A percentile compares a stretch with the other conserved stretches of the same genome.
Evolutionary conservation across 2,797 vertebrate genomes (phyloP).

Genomic region (Bucorvus abyssinicus): DNA sequence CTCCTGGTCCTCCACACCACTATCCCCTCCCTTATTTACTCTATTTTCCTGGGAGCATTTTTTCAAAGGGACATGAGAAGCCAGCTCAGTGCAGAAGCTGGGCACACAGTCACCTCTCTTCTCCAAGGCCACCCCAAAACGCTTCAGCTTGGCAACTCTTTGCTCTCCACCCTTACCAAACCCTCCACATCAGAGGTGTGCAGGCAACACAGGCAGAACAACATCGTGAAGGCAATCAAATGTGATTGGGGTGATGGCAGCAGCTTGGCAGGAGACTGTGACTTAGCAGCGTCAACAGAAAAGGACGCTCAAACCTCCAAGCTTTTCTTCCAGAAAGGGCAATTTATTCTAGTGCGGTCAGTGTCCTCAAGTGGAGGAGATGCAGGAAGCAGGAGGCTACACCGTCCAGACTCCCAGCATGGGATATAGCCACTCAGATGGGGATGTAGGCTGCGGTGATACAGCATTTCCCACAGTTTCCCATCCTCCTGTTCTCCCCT

Average conservation of each 20-base stretch:
- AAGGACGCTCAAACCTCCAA: background rate
- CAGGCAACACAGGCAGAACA: background rate
- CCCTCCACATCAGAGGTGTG: background rate
- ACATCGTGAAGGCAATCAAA: background rate
- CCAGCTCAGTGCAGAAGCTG: rapidly evolving
- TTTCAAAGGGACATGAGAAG: background rate
- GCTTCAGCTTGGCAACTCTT: background rate
- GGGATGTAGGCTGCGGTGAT: background rate
- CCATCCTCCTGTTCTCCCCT: background rate
- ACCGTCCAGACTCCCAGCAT: background rate
- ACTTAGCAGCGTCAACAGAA: background rate
- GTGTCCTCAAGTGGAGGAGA: background rate
- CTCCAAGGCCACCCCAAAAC: background rate
- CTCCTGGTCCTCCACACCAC: background rate
- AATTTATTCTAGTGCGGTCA: background rate
- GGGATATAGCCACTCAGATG: background rate
- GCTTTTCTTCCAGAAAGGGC: background rate
- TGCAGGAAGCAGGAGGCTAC: background rate
- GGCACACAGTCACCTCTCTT: background rate
- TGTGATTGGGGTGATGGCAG: background rate
- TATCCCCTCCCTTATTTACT: background rate
- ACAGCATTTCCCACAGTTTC: background rate
- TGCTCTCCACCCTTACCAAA: background rate
- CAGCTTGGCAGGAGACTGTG: background rate
- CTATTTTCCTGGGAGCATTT: background rate